Evolutionary conservation across 53 echinoderm and acorn worm species (phyloP).

Genomic region (Holothuria leucospilota): DNA sequence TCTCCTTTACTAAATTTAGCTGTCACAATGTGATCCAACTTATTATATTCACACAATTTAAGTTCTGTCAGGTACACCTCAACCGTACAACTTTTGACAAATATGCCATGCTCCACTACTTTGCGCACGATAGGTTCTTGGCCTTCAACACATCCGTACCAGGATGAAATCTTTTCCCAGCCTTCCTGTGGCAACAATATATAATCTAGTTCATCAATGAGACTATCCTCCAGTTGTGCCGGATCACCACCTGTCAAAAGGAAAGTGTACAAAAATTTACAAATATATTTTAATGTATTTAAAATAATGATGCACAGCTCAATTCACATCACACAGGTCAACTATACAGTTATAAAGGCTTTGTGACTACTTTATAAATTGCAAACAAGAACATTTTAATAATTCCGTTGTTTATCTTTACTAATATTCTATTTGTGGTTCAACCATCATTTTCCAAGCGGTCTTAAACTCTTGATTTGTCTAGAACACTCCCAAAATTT

Average conservation of each 20-base stretch:
- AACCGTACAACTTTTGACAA: constrained; percentile 97
- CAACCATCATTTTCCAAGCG: no score
- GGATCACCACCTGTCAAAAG: not conserved
- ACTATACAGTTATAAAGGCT: no score
- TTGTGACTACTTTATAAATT: no score
- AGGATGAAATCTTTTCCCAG: constrained; percentile 81
- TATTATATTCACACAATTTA: constrained; percentile 84
- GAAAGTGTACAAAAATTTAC: no score
- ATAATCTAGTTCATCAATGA: constrained; percentile 95
- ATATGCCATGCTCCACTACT: constrained; percentile 98
- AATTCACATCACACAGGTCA: no score
- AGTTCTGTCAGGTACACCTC: constrained; percentile 99
- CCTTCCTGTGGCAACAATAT: constrained; percentile 85
- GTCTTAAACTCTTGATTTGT: no score
- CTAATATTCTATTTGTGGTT: no score
- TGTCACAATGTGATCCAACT: constrained; percentile 73
- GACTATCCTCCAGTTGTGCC: constrained; percentile 75
- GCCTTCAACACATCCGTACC: constrained; percentile 72
- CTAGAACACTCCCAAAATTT: no score
- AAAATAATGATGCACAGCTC: no score
- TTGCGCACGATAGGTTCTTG: constrained; percentile 86
- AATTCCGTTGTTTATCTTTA: no score
- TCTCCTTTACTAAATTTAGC: constrained; percentile 96
- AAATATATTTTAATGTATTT: no score
- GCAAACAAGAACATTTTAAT: no score